phyloP scores from a whole-genome alignment of 2,113 vertebrate species.

The Sturnus vulgaris region DNA sequence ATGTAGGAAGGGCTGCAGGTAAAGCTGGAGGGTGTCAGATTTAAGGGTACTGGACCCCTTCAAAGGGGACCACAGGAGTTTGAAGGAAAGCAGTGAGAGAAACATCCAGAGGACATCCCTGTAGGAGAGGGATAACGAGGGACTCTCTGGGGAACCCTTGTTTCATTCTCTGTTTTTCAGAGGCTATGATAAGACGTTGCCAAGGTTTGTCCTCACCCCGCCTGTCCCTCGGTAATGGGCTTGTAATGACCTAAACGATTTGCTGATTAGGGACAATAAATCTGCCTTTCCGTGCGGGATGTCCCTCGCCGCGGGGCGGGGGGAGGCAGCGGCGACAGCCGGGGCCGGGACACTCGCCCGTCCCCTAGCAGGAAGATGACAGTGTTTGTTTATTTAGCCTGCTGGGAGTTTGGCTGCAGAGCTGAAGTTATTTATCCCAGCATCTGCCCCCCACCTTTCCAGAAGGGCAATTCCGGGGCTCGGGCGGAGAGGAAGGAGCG shows the following conservation, averaged over 20 bases:
- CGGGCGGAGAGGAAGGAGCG: background rate
- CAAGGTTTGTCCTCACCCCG: slow-evolving; percentile 54
- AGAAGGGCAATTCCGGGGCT: background rate
- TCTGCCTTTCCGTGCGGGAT: slow-evolving; percentile 74
- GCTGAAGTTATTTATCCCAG: background rate
- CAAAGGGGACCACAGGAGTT: background rate
- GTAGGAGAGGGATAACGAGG: background rate
- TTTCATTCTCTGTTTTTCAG: slow-evolving; percentile 54
- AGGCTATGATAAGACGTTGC: slow-evolving; percentile 57
- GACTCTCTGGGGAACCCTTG: slow-evolving; percentile 45
- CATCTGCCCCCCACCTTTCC: background rate
- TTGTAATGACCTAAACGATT: slow-evolving; percentile 90
- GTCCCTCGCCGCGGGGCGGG: background rate
- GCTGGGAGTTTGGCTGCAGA: background rate
- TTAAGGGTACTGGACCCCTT: background rate
- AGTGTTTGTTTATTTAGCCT: background rate
- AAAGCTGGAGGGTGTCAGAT: background rate
- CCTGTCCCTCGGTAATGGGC: slow-evolving; percentile 83
- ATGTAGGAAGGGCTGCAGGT: background rate
- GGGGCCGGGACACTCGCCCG: background rate
- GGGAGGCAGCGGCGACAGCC: background rate
- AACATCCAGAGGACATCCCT: background rate
- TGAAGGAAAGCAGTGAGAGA: background rate
- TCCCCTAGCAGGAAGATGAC: background rate
- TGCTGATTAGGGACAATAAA: slow-evolving; percentile 91